Base-by-base conservation (phyloP, 1,140 invertebrate genomes). In the Penaeus chinensis region DNA sequence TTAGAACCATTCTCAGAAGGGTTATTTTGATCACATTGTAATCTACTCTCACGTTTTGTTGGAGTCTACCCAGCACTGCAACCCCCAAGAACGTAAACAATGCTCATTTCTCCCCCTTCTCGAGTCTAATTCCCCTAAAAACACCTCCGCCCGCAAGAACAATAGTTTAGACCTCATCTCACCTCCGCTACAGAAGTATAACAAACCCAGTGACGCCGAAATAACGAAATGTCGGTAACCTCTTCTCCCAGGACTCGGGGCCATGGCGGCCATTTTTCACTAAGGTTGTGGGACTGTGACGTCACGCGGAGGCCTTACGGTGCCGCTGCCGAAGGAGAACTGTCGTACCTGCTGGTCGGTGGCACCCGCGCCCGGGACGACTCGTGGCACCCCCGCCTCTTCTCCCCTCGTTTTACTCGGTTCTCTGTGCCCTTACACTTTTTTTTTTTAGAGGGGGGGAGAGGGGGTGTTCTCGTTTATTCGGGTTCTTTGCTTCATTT, bases 251-350 rank as follows among this genome's bases (percentile, higher is more conserved):
- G 78, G 85, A 87, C 85, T 87, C 24, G 85, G 85, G 85, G 85
- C 85, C 85, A 87, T 87, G 85, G 65, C 85, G 85, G 85, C 85
- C 85, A 87, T 87, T 87, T 81, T 87, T 82, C 78, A 74, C 71
- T 37, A 24, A 18, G 71, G 42, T 37, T 19, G n/a, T 74, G 71
- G 16, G 18, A 32, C 71, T 74, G 71, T 74, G 71, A 74, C 71
- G 71, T 74, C 71, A 74, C 20, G 71, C 24, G 27, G 27, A 37
- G 24, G 18, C 27, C 69, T 74, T 24, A 10, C 42, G 71, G 27
- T 37, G 27, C 27, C 27, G 71, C 42, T 74, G 42, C 42, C 71
- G 71, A 19, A 74, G 27, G 24, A 37, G n/a, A 19, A 74, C 54
- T 54, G 54, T 54, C 54, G 54, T 54, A 54, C 54, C 54, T 54